Evolutionary conservation across 2,888 invertebrate genomes (phyloP), one percentile per base, ranked within the genome.

Genomic region (Cistogaster globosa): DNA sequence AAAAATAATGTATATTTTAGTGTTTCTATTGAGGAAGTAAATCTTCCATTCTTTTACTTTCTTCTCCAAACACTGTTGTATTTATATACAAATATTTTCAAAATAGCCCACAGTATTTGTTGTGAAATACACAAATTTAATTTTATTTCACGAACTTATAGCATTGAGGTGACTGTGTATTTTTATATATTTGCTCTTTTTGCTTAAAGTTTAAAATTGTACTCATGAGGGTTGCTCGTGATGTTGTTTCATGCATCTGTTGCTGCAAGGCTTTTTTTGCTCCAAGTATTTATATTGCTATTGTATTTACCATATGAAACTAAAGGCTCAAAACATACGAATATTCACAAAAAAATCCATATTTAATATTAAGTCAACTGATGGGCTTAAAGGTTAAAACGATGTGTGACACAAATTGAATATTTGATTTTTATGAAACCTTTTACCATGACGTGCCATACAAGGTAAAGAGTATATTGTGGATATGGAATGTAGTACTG

Each of bases 181-280:
- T 63, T 75, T 84, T 77, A 62, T 57, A 22, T 51, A 55, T 62
- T 20, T n/a, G 42, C 45, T 18, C 4, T 62, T 62, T 20, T 68
- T 57, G 11, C 71, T 48, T 80, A 86, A 86, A 71, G 85, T 87
- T 42, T 83, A 63, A 75, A 80, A 84, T 86, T 86, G 86, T 88
- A 88, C 88, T 88, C 89, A 88, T 88, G 88, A 86, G 88, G 87
- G 87, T 88, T 82, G 88, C 87, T 86, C 89, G 89, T 90, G 89
- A 90, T 88, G 89, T 84, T 90, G 88, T 90, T 90, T 86, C 68
- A 60, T 87, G 88, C 91, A 91, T 90, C 89, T 91, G 91, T 90
- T 90, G 90, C 90, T 88, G 86, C 68, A 77, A 75, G 85, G 71
- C 79, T 82, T 75, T 71, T 53, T 74, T 80, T 68, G 45, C 65